Evolutionary conservation across 2,888 invertebrate genomes (phyloP).

Genomic region (Lasioglossum zephyrum): DNA sequence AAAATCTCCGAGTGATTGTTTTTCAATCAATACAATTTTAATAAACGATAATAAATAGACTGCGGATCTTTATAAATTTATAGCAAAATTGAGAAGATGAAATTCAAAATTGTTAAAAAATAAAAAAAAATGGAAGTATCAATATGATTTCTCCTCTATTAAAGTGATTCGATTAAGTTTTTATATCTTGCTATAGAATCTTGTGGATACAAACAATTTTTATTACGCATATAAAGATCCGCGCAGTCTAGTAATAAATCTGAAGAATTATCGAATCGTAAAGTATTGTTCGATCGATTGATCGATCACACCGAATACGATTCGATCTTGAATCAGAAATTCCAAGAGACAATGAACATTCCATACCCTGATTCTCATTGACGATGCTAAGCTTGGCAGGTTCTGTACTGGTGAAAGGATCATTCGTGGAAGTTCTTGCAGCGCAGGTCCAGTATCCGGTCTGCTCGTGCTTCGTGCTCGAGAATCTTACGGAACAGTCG

Average conservation of each 20-base stretch:
- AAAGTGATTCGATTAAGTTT: too few relatives aligned
- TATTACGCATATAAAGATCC: too few relatives aligned
- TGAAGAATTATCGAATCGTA: too few relatives aligned
- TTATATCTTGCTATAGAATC: too few relatives aligned
- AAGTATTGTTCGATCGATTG: not conserved
- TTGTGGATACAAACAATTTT: too few relatives aligned
- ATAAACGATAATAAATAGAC: not conserved
- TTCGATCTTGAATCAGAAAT: not conserved
- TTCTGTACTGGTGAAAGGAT: constrained; percentile 79
- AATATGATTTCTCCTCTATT: too few relatives aligned
- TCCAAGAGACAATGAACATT: constrained; percentile 15
- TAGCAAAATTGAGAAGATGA: too few relatives aligned
- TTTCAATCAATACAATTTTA: not conserved
- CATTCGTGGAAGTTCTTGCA: constrained; percentile 76
- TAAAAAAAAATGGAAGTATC: too few relatives aligned
- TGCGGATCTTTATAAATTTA: too few relatives aligned
- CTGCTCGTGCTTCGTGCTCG: constrained; percentile 81
- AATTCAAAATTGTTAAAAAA: too few relatives aligned
- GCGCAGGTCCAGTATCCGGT: constrained; percentile 83
- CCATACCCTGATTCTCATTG: constrained; percentile 67
- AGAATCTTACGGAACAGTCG: constrained; percentile 83
- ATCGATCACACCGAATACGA: not conserved
- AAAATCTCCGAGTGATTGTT: not conserved
- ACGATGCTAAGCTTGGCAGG: constrained; percentile 80
- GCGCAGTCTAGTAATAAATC: not conserved